Evolutionary conservation across 2,797 vertebrate genomes (phyloP).

Genomic region (Gymnodraco acuticeps): DNA sequence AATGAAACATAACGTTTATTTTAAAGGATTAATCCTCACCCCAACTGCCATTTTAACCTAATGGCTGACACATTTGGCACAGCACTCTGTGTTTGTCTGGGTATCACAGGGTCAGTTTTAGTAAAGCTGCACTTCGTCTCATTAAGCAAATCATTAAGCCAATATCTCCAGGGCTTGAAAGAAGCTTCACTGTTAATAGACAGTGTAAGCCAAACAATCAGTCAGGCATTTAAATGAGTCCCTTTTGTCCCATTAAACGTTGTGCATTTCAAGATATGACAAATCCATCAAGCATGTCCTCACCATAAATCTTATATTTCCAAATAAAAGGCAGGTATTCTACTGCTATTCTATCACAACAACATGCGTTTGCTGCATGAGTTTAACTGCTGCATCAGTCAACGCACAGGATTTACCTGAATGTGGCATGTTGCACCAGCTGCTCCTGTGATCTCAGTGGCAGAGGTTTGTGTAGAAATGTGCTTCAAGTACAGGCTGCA

Average conservation of each 20-base stretch:
- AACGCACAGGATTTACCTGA: slow-evolving; percentile 46
- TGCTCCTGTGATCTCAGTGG: slow-evolving; percentile 16
- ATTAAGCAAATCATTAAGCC: slow-evolving; percentile 26
- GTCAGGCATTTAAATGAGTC: neutral
- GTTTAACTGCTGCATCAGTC: neutral
- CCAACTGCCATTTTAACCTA: slow-evolving; percentile 34
- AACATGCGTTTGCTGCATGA: neutral
- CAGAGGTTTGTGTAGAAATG: slow-evolving; percentile 18
- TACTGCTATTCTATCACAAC: neutral
- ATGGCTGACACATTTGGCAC: slow-evolving; percentile 52
- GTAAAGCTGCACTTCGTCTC: slow-evolving; percentile 20
- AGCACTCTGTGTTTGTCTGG: slow-evolving; percentile 24
- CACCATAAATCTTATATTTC: neutral
- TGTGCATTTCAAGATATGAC: neutral
- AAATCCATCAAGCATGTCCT: neutral
- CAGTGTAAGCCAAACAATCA: neutral
- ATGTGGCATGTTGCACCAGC: slow-evolving; percentile 22
- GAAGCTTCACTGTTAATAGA: neutral
- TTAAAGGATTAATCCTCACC: slow-evolving; percentile 34
- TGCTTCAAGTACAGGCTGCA: slow-evolving; percentile 53
- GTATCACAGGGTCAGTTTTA: slow-evolving; percentile 35
- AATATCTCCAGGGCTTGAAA: slow-evolving; percentile 7
- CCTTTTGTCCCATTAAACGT: slow-evolving; percentile 13
- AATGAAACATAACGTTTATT: neutral
- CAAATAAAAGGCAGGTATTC: neutral